Base-by-base conservation (phyloP, 2,797 vertebrate genomes). In the Sciurus vulgaris region DNA sequence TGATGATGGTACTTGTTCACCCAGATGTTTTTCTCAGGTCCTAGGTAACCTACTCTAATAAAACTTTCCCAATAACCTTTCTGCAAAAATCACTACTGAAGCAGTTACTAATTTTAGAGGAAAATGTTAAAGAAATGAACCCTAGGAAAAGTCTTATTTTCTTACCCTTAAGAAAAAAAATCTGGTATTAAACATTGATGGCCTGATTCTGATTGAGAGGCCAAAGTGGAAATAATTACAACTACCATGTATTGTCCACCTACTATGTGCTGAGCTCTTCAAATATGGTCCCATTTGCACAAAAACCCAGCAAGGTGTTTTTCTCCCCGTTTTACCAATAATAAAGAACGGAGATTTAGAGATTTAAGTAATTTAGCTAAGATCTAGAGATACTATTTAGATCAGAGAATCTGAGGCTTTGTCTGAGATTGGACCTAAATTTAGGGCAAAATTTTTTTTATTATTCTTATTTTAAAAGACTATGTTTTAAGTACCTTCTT, bases 71-170 rank as follows among this genome's bases (percentile, higher is more conserved):
- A 77, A 30, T 67, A 89, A 47, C 22, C 49, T 74, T 74, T 84
- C 83, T 51, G 7, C 51, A 93, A 51, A 88, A 94, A 65, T 63
- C n/a, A 28, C 38, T 72, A 72, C 41, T n/a, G 69, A 96, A 93
- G 49, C 7, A 38, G 77, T 59, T 49, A 38, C 41, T 82, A 67
- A 72, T 63, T 89, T 61, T 73, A 79, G 35, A 93, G 22, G 26
- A 56, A 87, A 77, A 12, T 56, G 17, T 59, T 72, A 81, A 78
- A 79, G 47, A 89, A 79, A 79, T 56, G 79, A 89, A 30, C 20
- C 11, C 11, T 56, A 56, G 3, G 56, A 59, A 74, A 70, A 72
- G 26, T 65, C 84, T 5, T 33, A 44, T 49, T 51, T 95, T 65
- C 92, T 83, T 65, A 35, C 2, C 77, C 22, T 56, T 59, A 51